Evolutionary conservation across 2,888 invertebrate species (phyloP), one percentile per base, ranked within the genome.

Genomic region (Saturnia japonica): DNA sequence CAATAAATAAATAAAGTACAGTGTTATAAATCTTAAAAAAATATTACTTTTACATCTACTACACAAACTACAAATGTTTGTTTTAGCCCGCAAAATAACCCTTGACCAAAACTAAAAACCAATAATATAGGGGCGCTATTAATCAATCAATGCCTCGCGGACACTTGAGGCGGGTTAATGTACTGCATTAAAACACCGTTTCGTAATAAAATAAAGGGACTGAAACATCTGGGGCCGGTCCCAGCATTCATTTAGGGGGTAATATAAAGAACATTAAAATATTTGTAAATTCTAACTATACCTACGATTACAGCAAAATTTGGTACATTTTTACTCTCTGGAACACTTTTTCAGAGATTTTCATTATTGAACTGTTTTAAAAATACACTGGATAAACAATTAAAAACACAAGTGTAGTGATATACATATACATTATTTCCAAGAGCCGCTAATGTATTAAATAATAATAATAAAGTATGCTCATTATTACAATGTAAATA

Each of bases 91-190:
- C 57, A 69, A 71, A 66, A 64, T 51, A 68, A 40, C 69, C 70
- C 67, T 70, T 71, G 40, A 74, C 69, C 14, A 34, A 45, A 68
- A 70, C 66, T 60, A 74, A 80, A 75, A 73, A 74, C 71, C 73
- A 70, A 73, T 74, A 73, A 73, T 45, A 70, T 70, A 25, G 51
- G 64, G 42, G 54, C 72, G 77, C 81, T 80, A 85, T 85, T 86
- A 81, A 88, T 88, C 88, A 86, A 89, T 88, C 89, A 81, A 78
- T 68, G 64, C 68, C 73, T 73, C 68, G 73, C 74, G 75, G 80
- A 78, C 80, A 76, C 78, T 79, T 72, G 80, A 79, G 80, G 75
- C 75, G 82, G 83, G 86, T 82, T 84, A 84, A 84, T 83, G 82
- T 80, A 80, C 77, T 71, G 76, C 78, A 82, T 80, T 83, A 82